Conservation (phyloP, 1,140 invertebrate species). For the Hypothenemus hampei region DNA sequence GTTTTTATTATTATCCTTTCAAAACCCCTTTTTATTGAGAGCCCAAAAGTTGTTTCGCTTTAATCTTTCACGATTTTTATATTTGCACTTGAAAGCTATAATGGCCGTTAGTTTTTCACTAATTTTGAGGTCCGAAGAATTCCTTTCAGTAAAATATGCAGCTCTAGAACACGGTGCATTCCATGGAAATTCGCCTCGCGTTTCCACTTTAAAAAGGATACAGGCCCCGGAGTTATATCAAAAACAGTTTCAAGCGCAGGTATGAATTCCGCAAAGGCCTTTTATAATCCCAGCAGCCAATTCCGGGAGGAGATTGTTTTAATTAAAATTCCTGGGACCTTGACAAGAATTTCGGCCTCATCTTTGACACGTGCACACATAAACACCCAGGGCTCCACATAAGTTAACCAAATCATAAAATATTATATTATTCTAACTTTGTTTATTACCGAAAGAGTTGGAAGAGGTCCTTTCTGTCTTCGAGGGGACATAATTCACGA, state of each 20-base stretch:
- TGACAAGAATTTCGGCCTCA: constrained; percentile 1
- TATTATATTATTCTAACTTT: not conserved
- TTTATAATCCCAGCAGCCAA: constrained; percentile 5
- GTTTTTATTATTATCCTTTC: constrained; percentile 20
- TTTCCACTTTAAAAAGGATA: not conserved
- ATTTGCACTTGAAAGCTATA: not conserved
- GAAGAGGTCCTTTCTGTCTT: constrained; percentile 18
- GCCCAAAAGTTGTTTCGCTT: not conserved
- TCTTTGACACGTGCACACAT: too few species aligned
- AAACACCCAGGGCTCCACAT: too few species aligned
- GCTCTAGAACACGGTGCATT: too few species aligned
- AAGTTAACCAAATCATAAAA: not conserved
- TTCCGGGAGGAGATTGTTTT: constrained; percentile 1
- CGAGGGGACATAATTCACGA: constrained; percentile 17
- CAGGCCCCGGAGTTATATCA: constrained; percentile 1
- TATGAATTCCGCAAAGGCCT: constrained; percentile 2
- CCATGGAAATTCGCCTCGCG: not conserved
- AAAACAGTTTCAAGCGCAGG: not conserved
- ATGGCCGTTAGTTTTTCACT: not conserved
- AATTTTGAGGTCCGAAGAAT: not conserved
- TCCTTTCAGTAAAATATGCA: too few species aligned
- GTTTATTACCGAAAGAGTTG: constrained; percentile 18
- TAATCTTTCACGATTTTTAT: not conserved
- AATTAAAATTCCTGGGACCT: constrained; percentile 3
- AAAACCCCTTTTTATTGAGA: not conserved